Evolutionary conservation across 2,888 invertebrate species (phyloP).

Genomic region (Acanthococcus lagerstroemiae): DNA sequence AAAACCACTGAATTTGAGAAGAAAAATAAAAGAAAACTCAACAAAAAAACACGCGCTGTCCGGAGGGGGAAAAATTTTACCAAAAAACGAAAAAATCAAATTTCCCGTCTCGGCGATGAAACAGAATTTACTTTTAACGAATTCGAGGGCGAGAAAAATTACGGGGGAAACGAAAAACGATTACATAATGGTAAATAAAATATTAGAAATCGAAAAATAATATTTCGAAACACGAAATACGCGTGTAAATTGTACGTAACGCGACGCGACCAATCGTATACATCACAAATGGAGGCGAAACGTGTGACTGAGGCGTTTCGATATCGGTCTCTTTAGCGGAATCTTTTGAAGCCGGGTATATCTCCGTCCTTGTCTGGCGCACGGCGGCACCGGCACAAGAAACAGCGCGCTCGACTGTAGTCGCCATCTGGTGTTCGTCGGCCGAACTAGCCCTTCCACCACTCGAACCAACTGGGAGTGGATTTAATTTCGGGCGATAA

Average conservation of each 20-base stretch:
- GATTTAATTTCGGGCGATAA: constrained; percentile 27
- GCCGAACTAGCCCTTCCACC: constrained; percentile 1
- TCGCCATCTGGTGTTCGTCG: constrained; percentile 18
- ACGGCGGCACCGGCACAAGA: not conserved
- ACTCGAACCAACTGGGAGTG: constrained; percentile 24
- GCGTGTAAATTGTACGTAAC: constrained; percentile 20
- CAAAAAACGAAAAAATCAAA: not conserved
- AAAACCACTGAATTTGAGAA: no score
- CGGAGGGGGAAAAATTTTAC: no score
- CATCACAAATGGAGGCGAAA: constrained; percentile 22
- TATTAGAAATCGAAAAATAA: constrained; percentile 4
- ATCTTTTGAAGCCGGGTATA: constrained; percentile 15
- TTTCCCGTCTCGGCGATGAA: no score
- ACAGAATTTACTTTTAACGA: not conserved
- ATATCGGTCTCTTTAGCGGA: constrained; percentile 22
- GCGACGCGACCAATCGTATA: constrained; percentile 28
- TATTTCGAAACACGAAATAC: constrained; percentile 25
- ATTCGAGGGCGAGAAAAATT: no score
- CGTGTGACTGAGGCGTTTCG: constrained; percentile 30
- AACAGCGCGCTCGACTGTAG: constrained; percentile 2
- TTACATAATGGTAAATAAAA: not conserved
- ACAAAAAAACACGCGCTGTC: no score
- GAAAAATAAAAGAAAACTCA: no score
- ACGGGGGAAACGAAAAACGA: constrained; percentile 1
- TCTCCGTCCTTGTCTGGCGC: constrained; percentile 13